Percentiles rank a stretch among this genome's conserved stretches.
Evolutionary conservation across 2,113 vertebrate genomes (phyloP).

Genomic region (Clarias batrachus): DNA sequence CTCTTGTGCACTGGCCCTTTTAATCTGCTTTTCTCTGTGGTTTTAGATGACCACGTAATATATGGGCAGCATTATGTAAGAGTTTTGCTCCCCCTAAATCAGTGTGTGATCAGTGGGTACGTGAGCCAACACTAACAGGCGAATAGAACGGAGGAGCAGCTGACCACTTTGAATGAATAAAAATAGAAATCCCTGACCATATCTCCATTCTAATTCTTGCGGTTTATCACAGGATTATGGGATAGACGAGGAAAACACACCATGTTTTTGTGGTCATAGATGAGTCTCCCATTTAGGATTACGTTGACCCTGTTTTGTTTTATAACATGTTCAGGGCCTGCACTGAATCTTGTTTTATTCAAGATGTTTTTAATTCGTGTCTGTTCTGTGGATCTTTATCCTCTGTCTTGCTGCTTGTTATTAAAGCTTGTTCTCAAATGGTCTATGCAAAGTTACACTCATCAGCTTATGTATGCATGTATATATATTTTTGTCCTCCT

Average conservation of each 20-base stretch:
- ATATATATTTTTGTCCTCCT: not conserved
- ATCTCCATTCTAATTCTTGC: constrained; percentile 29
- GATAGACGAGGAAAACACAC: not conserved
- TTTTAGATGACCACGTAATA: constrained; percentile 12
- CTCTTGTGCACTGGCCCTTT: not conserved
- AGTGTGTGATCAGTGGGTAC: constrained; percentile 1
- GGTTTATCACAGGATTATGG: constrained; percentile 17
- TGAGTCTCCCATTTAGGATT: constrained; percentile 28
- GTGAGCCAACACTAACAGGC: not conserved
- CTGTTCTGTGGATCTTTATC: not conserved
- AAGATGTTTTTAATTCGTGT: constrained; percentile 14
- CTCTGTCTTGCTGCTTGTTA: not conserved
- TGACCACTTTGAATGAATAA: constrained; percentile 18
- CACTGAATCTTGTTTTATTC: constrained; percentile 7
- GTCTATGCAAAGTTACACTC: not conserved
- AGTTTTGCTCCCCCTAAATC: not conserved
- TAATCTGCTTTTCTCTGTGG: not conserved
- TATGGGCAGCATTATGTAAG: constrained; percentile 1
- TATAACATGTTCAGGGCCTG: not conserved
- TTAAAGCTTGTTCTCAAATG: not conserved
- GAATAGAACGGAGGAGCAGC: not conserved
- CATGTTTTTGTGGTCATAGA: constrained; percentile 29
- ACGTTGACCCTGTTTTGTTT: constrained; percentile 34
- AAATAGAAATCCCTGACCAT: constrained; percentile 33
- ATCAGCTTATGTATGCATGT: not conserved